These are phyloP conservation scores for Prionchulus punctatus DNA, from an alignment of 2,888 invertebrate species.

Conservation along the genomic window DNA sequence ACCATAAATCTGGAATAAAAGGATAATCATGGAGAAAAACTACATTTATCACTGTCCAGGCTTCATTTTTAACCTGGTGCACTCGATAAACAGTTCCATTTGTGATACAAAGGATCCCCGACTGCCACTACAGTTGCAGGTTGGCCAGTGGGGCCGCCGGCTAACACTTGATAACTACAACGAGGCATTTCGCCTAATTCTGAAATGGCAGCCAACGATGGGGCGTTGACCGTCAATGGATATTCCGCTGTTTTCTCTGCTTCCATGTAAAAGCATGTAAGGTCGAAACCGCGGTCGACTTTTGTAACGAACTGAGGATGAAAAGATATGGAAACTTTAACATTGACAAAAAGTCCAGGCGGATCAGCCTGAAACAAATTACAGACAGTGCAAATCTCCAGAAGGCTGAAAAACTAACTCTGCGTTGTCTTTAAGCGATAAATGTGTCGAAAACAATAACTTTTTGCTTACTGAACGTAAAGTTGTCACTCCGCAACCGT, in stretches of 20 bases:
- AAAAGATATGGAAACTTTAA: conserved; percentile 29
- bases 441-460: neutral
- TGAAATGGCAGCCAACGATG: conserved; percentile 20
- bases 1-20: conserved; percentile 22
- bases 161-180: conserved; percentile 24
- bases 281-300: conserved; percentile 24
- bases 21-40: neutral
- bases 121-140: conserved; percentile 25
- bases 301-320: conserved; percentile 30
- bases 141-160: conserved; percentile 10
- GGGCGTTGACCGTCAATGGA: conserved; percentile 20
- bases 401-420: too few species aligned
- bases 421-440: too few species aligned
- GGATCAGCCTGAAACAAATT: conserved; percentile 22
- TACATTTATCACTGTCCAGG: neutral
- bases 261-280: conserved; percentile 24
- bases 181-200: conserved; percentile 23
- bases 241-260: conserved; percentile 29
- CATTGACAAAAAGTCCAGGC: conserved; percentile 25
- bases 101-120: conserved; percentile 23
- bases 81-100: conserved; percentile 25
- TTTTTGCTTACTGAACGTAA: conserved; percentile 19
- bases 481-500: conserved; percentile 26
- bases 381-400: too few species aligned
- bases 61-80: conserved; percentile 17